Evolutionary conservation across 2,797 vertebrate species (phyloP), one percentile per base, ranked within the genome.

Genomic region (Sebastes taczanowskii): DNA sequence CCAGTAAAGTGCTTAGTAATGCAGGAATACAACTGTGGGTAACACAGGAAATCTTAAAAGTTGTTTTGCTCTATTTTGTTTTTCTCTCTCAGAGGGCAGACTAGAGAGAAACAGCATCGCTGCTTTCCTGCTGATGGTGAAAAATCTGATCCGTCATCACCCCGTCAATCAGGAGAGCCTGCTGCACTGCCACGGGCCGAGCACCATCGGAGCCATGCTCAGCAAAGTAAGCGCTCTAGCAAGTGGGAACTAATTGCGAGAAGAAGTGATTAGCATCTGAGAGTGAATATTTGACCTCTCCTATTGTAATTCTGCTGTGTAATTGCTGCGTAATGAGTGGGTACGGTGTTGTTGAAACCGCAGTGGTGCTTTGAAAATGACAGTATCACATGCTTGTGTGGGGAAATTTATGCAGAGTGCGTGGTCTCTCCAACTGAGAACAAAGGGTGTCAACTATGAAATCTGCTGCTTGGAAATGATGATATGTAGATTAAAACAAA

Each of bases 41-140:
- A 63, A 77, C 55, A 82, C 80, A 81, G 90, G 85, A 92, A 90
- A 55, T 78, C 67, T 68, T 71, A 52, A 66, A 76, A 27, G 32
- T 64, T 86, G 11, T 79, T 83, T 78, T 88, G 63, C 30, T 27
- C 73, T 66, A 14, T 89, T 86, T 81, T 68, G 88, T 86, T 81
- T 68, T 49, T 76, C 3, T 65, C 2, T 27, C 68, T 80, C 94
- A 99, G 98, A 99, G 94, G 94, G 95, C 84, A 94, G 97, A 62
- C 94, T 99, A 86, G 97, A 99, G 93, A 97, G 90, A 88, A 99
- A 99, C 82, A 95, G 94, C 0, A 95, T 98, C 14, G 98, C 98
- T 0, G 97, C 98, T 27, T 99, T 98, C 89, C 95, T 99, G 90
- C 95, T 99, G 72, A 96, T 99, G 97, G 90, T 99, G 88, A 98